Evolutionary conservation across 2,113 vertebrate genomes (phyloP).

Genomic region (Cephalopholis sonnerati): DNA sequence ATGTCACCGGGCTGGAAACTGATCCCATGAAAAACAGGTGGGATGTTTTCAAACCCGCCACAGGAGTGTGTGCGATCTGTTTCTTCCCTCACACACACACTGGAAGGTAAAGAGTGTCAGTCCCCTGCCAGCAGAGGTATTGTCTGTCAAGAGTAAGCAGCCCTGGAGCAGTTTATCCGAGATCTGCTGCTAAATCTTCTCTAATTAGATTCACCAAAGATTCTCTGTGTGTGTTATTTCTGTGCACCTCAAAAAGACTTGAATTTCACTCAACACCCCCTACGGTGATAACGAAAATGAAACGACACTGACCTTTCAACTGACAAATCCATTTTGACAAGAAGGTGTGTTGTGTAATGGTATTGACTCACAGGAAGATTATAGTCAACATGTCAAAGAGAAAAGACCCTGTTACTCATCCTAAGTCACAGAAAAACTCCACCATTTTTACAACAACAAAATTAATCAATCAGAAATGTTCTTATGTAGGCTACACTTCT

Average conservation of each 20-base stretch:
- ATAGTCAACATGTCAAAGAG: slow-evolving; percentile 16
- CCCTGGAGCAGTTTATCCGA: slow-evolving; percentile 46
- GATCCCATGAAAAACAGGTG: slow-evolving; percentile 71
- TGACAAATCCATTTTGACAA: slow-evolving; percentile 37
- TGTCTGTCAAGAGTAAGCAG: slow-evolving; percentile 49
- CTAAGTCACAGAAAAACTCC: slow-evolving; percentile 4
- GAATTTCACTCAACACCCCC: slow-evolving; percentile 31
- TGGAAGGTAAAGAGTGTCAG: slow-evolving; percentile 37
- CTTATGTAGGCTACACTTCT: too few relatives aligned
- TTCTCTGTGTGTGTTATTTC: slow-evolving; percentile 18
- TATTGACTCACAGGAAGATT: slow-evolving; percentile 39
- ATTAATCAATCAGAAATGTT: too few relatives aligned
- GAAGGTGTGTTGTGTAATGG: slow-evolving; percentile 12
- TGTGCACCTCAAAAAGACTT: slow-evolving; percentile 10
- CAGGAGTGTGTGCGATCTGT: slow-evolving; percentile 45
- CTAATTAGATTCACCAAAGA: slow-evolving; percentile 52
- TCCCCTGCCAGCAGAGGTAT: slow-evolving; percentile 56
- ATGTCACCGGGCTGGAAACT: slow-evolving; percentile 67
- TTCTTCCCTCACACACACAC: slow-evolving; percentile 29
- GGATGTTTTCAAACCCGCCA: slow-evolving; percentile 64
- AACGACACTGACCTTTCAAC: slow-evolving; percentile 53
- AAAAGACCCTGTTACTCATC: slow-evolving; percentile 42
- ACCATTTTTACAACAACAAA: neutral
- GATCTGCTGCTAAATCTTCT: slow-evolving; percentile 53
- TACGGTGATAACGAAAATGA: slow-evolving; percentile 28